Evolutionary conservation across 2,888 invertebrate species (phyloP), one percentile per base, ranked within the genome.

Genomic region (Congeria kusceri): DNA sequence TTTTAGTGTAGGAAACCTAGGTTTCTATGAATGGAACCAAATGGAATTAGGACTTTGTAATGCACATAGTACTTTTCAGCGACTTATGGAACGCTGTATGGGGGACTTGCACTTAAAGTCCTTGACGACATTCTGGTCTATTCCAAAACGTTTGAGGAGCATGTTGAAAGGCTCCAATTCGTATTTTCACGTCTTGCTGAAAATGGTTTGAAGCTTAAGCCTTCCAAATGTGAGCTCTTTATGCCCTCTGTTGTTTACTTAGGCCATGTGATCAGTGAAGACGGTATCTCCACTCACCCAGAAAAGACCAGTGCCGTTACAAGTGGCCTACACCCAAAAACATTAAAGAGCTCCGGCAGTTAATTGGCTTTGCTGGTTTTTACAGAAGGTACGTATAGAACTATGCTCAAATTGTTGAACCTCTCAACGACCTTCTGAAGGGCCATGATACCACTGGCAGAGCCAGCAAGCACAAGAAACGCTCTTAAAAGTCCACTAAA

Each of bases 171-270:
- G 27, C 44, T 72, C 15, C 20, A 32, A n/a, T 3, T 25, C 28
- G 74, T 61, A 4, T 71, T 77, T 39, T 28, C 46, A n/a, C 44
- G 58, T 27, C 64, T 71, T 44, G 57, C 28, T 23, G 29, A 64
- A 27, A 53, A 62, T 27, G 63, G 44, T 23, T 39, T 72, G 11
- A 72, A 72, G 27, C 56, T 71, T 15, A 56, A 62, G n/a, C 81
- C 84, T 0, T 59, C 73, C 0, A 87, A 87, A 57, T 85, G 79
- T 59, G 70, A 79, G 49, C 49, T 85, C 9, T 73, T 78, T 20
- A 58, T 77, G 44, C 20, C 53, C 15, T 18, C 66, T 32, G 28
- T 80, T 2, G 9, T 56, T 15, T 84, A 70, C 58, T 61, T 83
- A 13, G 84, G 77, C 18, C 84, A 84, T 65, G 53, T 84, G n/a